A percentile compares a stretch with the other conserved stretches of the same genome.
Conservation (phyloP, 2,888 invertebrate species). For the Cosmorhoe ocellata region DNA sequence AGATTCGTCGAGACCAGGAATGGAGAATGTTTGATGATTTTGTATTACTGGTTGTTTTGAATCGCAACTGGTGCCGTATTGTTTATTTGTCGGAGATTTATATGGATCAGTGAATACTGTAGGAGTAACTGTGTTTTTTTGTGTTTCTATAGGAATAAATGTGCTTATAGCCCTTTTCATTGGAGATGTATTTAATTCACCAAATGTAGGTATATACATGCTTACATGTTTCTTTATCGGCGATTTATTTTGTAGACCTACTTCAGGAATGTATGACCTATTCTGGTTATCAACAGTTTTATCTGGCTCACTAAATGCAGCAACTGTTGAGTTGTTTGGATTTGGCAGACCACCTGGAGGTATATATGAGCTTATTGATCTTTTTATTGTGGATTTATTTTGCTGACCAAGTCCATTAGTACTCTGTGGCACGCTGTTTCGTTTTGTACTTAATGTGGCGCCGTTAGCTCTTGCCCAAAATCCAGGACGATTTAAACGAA, state of each 20-base stretch:
- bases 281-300: slow-evolving; percentile 1
- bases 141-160: slow-evolving; percentile 18
- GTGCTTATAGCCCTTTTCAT: slow-evolving; percentile 16
- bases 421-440: slow-evolving; percentile 15
- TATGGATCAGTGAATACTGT: slow-evolving; percentile 1
- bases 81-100: slow-evolving; percentile 1
- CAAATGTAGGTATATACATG: slow-evolving; percentile 5
- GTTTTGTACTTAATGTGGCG: slow-evolving; percentile 34
- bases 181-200: slow-evolving; percentile 7
- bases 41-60: background rate
- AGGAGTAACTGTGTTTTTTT: background rate
- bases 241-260: slow-evolving; percentile 1
- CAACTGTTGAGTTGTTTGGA: background rate
- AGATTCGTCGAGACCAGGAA: slow-evolving; percentile 2
- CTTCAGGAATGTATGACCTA: slow-evolving; percentile 6
- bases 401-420: background rate
- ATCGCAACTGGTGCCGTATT: background rate
- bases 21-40: background rate
- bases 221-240: slow-evolving; percentile 9
- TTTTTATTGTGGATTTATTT: slow-evolving; percentile 13
- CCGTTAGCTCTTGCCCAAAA: slow-evolving; percentile 77
- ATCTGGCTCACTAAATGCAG: background rate
- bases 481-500: slow-evolving; percentile 44
- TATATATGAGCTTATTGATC: slow-evolving; percentile 8
- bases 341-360: slow-evolving; percentile 11